Conservation (phyloP, 2,888 invertebrate genomes). For the Eilema griseolum region DNA sequence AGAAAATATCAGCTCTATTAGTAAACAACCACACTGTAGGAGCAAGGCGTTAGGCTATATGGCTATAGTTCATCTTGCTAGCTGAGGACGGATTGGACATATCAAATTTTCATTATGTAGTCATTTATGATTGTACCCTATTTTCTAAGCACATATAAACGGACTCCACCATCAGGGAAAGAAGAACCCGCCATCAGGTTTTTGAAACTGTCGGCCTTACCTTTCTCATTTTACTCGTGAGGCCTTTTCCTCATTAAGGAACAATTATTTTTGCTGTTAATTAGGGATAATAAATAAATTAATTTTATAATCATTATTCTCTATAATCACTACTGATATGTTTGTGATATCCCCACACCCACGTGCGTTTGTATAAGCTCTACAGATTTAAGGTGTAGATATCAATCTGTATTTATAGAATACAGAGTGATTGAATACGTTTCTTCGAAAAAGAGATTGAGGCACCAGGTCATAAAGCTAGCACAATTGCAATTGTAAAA, state of each 20-base stretch:
- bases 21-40: neutral
- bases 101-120: no score
- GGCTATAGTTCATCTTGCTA: no score
- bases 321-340: neutral
- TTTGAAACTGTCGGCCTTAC: neutral
- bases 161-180: no score
- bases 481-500: constrained; percentile 8
- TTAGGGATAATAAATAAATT: neutral
- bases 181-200: no score
- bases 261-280: no score
- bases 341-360: neutral
- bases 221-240: neutral
- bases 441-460: neutral
- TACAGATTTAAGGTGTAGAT: neutral
- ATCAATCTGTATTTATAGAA: neutral
- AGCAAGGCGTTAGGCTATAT: no score
- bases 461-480: neutral
- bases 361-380: no score
- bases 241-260: neutral
- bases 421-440: neutral
- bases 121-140: no score
- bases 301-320: neutral
- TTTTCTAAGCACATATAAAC: no score
- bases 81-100: no score
- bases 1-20: neutral